These are phyloP conservation scores for Homalodisca vitripennis DNA, from an alignment of 1,140 invertebrate genomes.

Conservation along the genomic window DNA sequence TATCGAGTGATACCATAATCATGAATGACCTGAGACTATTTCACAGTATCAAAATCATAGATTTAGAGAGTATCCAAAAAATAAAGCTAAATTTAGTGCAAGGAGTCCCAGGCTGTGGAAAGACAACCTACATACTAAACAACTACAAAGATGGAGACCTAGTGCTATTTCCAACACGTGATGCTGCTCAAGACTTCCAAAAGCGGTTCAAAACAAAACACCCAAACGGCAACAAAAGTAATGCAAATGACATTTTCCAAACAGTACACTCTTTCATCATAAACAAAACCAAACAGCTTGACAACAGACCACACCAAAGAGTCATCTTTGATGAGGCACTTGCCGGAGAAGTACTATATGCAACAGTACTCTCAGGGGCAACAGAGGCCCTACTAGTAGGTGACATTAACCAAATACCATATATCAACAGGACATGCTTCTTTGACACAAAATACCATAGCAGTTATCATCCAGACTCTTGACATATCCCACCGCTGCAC, in stretches of 20 bases:
- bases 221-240: background rate
- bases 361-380: background rate
- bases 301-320: background rate
- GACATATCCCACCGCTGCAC: background rate
- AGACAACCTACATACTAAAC: background rate
- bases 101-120: constrained; percentile 7
- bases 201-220: background rate
- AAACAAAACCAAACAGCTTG: background rate
- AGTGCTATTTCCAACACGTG: background rate
- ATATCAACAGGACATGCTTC: background rate
- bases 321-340: background rate
- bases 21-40: constrained; percentile 11
- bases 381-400: constrained; percentile 2
- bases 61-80: background rate
- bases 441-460: background rate
- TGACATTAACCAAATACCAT: constrained; percentile 14
- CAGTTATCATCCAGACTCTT: background rate
- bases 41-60: background rate
- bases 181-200: background rate
- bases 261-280: background rate
- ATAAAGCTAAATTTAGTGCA: constrained; percentile 2
- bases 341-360: background rate
- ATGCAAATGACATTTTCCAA: background rate
- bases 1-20: background rate
- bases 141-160: no score